Evolutionary conservation across 2,888 invertebrate species (phyloP), one percentile per base, ranked within the genome.

Genomic region (Resseliella maxima): DNA sequence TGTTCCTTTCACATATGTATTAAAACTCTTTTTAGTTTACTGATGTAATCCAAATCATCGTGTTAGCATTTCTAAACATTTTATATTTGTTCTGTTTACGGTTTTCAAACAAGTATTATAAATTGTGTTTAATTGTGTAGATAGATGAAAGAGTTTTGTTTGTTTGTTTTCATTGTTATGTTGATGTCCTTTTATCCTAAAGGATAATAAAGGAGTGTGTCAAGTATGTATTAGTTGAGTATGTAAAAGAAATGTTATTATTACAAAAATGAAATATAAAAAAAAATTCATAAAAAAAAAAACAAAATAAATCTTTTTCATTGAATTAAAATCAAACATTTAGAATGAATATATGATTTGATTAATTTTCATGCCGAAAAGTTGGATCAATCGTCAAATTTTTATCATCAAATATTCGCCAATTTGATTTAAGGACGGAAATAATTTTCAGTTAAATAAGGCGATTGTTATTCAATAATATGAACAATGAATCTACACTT

Each of bases 151-250:
- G 12, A 36, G 81, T 81, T 83, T 83, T 83, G 83, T 83, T n/a
- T n/a, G n/a, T n/a, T n/a, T n/a, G n/a, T n/a, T n/a, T n/a, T n/a
- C n/a, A n/a, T n/a, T n/a, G n/a, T n/a, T n/a, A 38, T 83, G 83
- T 36, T 83, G 83, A 83, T 38, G 83, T 83, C 83, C 83, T 38
- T 31, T 83, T 83, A 83, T 83, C 83, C 83, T 83, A 83, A 27
- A 83, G 38, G 38, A 83, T 38, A 6, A 38, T 50, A 36, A 2
- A 36, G 36, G 36, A 21, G 81, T 81, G 81, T 64, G 24, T 64
- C 64, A 64, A 81, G 21, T 81, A 10, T 81, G 81, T 81, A 81
- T 36, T 81, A 18, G n/a, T 36, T 83, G n/a, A 38, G 46, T 83
- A 21, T 18, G 1, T 24, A 3, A 36, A 38, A 31, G 46, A 50